phyloP scores from a whole-genome alignment of 2,888 invertebrate species.

The Elgonia sp. region DNA sequence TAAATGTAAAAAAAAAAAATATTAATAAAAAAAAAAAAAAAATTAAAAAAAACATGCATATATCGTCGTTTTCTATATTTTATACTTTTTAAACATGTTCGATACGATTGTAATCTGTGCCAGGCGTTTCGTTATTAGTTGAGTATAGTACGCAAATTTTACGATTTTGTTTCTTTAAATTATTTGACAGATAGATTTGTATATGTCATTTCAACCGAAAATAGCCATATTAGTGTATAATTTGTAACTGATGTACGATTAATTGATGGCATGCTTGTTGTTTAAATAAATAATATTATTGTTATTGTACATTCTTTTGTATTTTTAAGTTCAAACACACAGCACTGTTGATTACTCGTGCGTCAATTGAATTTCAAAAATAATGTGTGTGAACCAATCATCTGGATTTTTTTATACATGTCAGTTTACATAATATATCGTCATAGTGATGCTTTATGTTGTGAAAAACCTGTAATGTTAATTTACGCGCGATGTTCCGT shows the following conservation, averaged over 20 bases:
- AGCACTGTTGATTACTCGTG: conserved; percentile 28
- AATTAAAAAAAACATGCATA: not conserved
- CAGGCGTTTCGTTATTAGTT: conserved; percentile 41
- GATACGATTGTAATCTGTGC: conserved; percentile 51
- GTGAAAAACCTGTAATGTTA: conserved; percentile 46
- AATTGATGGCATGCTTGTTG: conserved; percentile 9
- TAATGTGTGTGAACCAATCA: conserved; percentile 3
- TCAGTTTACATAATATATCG: conserved; percentile 26
- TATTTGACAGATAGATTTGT: conserved; percentile 44
- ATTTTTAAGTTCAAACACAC: conserved; percentile 5
- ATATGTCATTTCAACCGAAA: conserved; percentile 33
- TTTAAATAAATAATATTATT: not conserved
- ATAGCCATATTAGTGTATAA: conserved; percentile 57
- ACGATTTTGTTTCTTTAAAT: conserved; percentile 46
- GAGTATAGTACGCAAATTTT: conserved; percentile 29
- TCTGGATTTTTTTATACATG: conserved; percentile 35
- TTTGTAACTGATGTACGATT: conserved; percentile 40
- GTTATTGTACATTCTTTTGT: not conserved
- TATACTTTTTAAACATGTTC: conserved; percentile 45
- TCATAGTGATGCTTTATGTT: conserved; percentile 32
- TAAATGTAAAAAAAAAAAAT: conserved; percentile 62
- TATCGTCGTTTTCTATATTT: conserved; percentile 23
- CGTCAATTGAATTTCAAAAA: conserved; percentile 18
- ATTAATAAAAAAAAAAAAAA: conserved; percentile 16
- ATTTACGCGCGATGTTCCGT: conserved; percentile 34